phyloP scores from a whole-genome alignment of 2,113 vertebrate genomes.

The Aphyosemion australe region DNA sequence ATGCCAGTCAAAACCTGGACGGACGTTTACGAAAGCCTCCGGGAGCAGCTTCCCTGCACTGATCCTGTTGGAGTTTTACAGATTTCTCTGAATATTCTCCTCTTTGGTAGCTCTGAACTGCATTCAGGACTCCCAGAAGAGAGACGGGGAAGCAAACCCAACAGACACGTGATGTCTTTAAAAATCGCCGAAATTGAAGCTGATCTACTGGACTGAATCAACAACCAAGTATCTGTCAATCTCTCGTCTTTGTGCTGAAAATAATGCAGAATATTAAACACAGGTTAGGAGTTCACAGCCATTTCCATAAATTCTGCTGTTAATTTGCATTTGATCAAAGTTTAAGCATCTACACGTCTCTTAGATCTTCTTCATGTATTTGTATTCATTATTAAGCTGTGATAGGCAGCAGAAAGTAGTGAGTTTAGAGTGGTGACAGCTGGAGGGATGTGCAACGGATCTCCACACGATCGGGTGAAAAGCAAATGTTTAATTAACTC shows the following conservation, averaged over 20 bases:
- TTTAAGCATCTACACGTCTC: neutral
- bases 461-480: neutral
- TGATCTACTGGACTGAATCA: conserved; percentile 7
- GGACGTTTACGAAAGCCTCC: conserved; percentile 12
- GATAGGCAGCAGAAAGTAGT: neutral
- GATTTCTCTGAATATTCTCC: conserved; percentile 17
- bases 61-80: conserved; percentile 7
- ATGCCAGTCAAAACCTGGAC: conserved; percentile 22
- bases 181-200: conserved; percentile 18
- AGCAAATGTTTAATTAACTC: conserved; percentile 4
- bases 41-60: neutral
- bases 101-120: conserved; percentile 36
- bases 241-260: neutral
- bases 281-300: neutral
- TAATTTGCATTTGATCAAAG: neutral
- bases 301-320: neutral
- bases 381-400: neutral
- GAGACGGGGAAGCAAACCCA: conserved; percentile 13
- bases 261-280: neutral
- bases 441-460: neutral
- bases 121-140: conserved; percentile 14
- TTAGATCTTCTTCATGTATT: neutral
- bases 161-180: conserved; percentile 12
- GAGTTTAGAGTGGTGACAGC: neutral
- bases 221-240: conserved; percentile 3